A percentile compares a stretch with the other conserved stretches of the same genome.
phyloP scores from a whole-genome alignment of 2,888 invertebrate genomes.

The Coremacera marginata region DNA sequence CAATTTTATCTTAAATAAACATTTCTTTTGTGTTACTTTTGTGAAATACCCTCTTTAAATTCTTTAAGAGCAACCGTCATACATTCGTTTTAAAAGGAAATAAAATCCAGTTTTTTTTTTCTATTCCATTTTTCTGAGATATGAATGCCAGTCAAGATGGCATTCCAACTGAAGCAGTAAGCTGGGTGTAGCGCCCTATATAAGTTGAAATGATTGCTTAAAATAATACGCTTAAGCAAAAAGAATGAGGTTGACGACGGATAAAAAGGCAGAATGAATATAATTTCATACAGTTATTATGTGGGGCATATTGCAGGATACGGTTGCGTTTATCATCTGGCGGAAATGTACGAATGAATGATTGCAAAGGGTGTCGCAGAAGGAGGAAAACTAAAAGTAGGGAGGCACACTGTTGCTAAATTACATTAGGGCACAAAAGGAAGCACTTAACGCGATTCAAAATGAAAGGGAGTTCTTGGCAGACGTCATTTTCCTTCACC shows the following conservation, averaged over 20 bases:
- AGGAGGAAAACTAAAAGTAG: not conserved
- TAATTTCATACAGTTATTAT: slow-evolving; percentile 11
- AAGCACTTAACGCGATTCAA: slow-evolving; percentile 48
- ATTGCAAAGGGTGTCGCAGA: not conserved
- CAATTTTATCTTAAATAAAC: too few relatives aligned
- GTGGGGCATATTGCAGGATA: slow-evolving; percentile 15
- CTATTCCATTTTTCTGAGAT: too few relatives aligned
- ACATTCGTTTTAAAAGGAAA: too few relatives aligned
- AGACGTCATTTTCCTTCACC: not conserved
- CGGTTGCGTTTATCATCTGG: slow-evolving; percentile 17
- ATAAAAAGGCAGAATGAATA: slow-evolving; percentile 34
- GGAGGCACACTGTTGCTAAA: slow-evolving; percentile 34
- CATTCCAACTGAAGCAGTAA: too few relatives aligned
- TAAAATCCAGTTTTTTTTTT: too few relatives aligned
- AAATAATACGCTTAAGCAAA: slow-evolving; percentile 37
- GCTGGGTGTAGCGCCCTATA: slow-evolving; percentile 13
- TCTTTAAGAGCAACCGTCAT: too few relatives aligned
- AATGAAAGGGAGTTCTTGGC: slow-evolving; percentile 11
- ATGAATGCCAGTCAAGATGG: too few relatives aligned
- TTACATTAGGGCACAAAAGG: slow-evolving; percentile 50
- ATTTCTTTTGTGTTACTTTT: too few relatives aligned
- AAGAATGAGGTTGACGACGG: not conserved
- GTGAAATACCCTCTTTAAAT: too few relatives aligned
- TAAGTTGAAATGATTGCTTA: slow-evolving; percentile 42
- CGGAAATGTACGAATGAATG: not conserved